Evolutionary conservation across 2,797 vertebrate species (phyloP).

Genomic region (Melanotaenia trifasciata): DNA sequence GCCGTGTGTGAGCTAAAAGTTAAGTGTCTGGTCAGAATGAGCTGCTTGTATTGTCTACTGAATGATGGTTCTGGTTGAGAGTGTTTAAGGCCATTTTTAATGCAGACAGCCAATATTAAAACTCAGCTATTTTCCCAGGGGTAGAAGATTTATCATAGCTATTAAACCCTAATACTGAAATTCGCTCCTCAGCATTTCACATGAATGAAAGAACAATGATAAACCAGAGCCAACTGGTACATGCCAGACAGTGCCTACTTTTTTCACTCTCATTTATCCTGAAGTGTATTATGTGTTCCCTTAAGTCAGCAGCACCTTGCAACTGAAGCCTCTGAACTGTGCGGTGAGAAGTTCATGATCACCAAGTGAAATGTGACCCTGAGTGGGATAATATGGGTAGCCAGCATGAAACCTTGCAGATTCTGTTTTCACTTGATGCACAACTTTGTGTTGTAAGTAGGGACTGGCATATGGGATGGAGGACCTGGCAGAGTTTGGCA

Average conservation of each 20-base stretch:
- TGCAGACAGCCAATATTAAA: slow-evolving; percentile 14
- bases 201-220: neutral
- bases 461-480: slow-evolving; percentile 11
- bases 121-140: slow-evolving; percentile 11
- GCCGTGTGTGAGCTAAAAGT: neutral
- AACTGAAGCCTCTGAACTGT: neutral
- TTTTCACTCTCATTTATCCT: neutral
- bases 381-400: slow-evolving; percentile 14
- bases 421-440: slow-evolving; percentile 42
- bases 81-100: slow-evolving; percentile 32
- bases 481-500: neutral
- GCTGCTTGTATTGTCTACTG: slow-evolving; percentile 1
- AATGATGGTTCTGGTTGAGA: slow-evolving; percentile 20
- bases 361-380: slow-evolving; percentile 21
- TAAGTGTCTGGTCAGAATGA: neutral
- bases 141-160: slow-evolving; percentile 14
- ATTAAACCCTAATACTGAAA: slow-evolving; percentile 3
- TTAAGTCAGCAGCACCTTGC: slow-evolving; percentile 2
- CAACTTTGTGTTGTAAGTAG: slow-evolving; percentile 31
- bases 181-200: neutral
- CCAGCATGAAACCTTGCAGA: slow-evolving; percentile 17
- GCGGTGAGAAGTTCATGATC: slow-evolving; percentile 6
- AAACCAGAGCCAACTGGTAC: slow-evolving; percentile 19
- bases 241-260: neutral
- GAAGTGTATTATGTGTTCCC: neutral